These are phyloP conservation scores for Sylvicola fuscatus DNA, from an alignment of 2,888 invertebrate genomes.

Conservation along the genomic window DNA sequence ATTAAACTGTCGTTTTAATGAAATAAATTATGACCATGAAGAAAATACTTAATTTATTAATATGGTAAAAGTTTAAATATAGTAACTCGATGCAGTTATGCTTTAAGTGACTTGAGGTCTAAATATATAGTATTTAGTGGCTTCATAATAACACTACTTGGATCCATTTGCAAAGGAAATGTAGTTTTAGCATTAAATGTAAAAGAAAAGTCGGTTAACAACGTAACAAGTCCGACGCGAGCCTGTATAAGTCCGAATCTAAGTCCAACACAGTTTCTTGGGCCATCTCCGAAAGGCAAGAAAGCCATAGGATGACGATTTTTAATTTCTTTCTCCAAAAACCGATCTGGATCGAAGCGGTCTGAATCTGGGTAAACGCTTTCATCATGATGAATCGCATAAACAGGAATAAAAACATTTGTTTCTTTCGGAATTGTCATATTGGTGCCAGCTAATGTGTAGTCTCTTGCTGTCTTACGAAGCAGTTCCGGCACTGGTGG, in stretches of 20 bases:
- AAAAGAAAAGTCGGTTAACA: neutral
- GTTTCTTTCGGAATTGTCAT: neutral
- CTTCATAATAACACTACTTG: no score
- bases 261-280: conserved; percentile 10
- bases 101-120: no score
- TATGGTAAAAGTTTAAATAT: no score
- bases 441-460: conserved; percentile 4
- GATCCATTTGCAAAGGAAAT: no score
- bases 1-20: no score
- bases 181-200: no score
- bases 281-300: conserved; percentile 18
- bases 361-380: conserved; percentile 18
- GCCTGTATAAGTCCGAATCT: neutral
- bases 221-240: neutral
- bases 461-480: conserved; percentile 12
- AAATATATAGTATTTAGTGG: no score
- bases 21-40: no score
- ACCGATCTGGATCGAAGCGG: conserved; percentile 20
- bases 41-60: no score
- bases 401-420: conserved; percentile 12
- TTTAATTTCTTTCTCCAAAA: conserved; percentile 12
- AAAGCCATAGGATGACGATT: conserved; percentile 12
- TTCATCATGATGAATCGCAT: conserved; percentile 18
- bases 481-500: conserved; percentile 17
- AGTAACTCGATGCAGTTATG: no score